These are phyloP conservation scores for Corythornis cristatus DNA, from an alignment of 2,113 vertebrate species.

Conservation along the genomic window DNA sequence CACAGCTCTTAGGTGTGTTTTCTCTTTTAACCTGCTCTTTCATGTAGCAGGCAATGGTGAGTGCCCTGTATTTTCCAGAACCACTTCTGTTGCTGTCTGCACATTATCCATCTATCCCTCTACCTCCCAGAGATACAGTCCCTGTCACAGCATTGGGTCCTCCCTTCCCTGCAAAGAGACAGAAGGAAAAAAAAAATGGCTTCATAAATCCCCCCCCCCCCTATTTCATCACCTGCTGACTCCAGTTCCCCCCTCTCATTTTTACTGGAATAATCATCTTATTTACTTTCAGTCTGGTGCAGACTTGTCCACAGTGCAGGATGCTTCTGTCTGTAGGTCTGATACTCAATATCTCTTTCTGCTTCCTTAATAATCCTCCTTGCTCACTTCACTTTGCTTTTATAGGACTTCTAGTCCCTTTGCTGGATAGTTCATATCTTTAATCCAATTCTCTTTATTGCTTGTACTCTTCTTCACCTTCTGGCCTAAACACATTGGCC, in stretches of 20 bases:
- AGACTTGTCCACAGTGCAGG: background rate
- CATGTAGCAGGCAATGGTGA: background rate
- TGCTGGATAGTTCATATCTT: slow-evolving; percentile 52
- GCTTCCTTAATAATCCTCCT: slow-evolving; percentile 53
- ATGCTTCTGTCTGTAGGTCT: background rate
- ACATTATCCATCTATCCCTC: background rate
- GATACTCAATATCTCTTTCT: slow-evolving; percentile 48
- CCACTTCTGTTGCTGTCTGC: background rate
- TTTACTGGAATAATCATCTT: background rate
- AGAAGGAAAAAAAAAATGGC: background rate
- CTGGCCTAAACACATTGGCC: slow-evolving; percentile 15
- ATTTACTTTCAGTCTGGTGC: slow-evolving; percentile 18
- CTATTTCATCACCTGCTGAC: slow-evolving; percentile 22
- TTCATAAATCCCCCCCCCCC: slow-evolving; percentile 18
- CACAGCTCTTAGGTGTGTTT: background rate
- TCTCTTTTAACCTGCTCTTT: background rate
- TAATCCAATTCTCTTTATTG: slow-evolving; percentile 64
- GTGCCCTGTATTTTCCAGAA: background rate
- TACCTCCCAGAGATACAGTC: background rate
- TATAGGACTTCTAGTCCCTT: slow-evolving; percentile 35
- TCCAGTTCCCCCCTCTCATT: slow-evolving; percentile 16
- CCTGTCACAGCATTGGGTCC: background rate
- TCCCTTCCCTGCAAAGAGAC: background rate
- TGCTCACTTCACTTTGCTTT: slow-evolving; percentile 27
- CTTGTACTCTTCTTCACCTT: slow-evolving; percentile 40